Evolutionary conservation across 2,797 vertebrate species (phyloP).

Genomic region (Anguilla anguilla): DNA sequence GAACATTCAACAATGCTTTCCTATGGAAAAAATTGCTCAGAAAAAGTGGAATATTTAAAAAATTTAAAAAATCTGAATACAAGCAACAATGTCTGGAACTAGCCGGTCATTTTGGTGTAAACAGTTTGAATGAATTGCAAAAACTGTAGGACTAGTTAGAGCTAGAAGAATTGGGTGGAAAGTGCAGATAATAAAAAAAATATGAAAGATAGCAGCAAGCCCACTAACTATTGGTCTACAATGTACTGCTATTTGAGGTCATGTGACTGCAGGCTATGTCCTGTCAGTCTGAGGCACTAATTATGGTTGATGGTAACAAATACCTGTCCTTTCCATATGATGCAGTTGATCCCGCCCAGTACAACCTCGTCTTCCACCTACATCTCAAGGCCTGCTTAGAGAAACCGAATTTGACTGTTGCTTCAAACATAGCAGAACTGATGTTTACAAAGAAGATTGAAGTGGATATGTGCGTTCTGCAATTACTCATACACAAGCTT

Average conservation of each 20-base stretch:
- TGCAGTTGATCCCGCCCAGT: constrained; percentile 68
- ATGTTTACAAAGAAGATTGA: constrained; percentile 82
- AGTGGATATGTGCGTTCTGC: constrained; percentile 75
- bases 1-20: too few species aligned
- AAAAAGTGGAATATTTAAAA: too few species aligned
- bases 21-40: too few species aligned
- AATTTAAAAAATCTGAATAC: too few species aligned
- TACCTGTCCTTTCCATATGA: constrained; percentile 61
- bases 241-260: background rate
- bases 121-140: too few species aligned
- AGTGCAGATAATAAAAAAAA: too few species aligned
- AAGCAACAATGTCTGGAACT: too few species aligned
- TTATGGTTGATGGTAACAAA: background rate
- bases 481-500: constrained; percentile 82
- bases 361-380: constrained; percentile 77
- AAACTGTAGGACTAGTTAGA: too few species aligned
- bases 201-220: too few species aligned
- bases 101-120: too few species aligned
- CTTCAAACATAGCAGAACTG: constrained; percentile 81
- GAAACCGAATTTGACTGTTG: constrained; percentile 78
- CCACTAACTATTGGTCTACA: too few species aligned
- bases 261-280: background rate
- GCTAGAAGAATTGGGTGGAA: too few species aligned
- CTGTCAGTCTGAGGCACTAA: background rate
- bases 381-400: constrained; percentile 82